Evolutionary conservation across 2,797 vertebrate genomes (phyloP), one percentile per base, ranked within the genome.

Genomic region (Sebastes baramenuke): DNA sequence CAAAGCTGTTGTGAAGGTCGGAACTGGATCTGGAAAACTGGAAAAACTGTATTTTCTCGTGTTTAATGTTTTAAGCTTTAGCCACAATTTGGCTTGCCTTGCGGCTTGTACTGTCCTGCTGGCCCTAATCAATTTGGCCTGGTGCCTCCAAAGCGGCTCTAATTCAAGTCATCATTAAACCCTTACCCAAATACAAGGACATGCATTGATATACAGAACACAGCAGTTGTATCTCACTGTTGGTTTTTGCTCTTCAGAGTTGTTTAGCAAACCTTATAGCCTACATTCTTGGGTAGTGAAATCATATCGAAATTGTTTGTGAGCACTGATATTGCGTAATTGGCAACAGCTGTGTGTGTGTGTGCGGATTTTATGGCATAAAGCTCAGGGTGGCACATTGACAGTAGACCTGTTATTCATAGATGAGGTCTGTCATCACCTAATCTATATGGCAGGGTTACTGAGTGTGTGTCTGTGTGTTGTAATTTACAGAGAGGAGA

Each of bases 151-250:
- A 67, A 67, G 25, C 79, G 25, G 59, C 56, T 81, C 67, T 81
- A 87, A 90, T 78, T 90, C 32, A 24, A 86, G 86, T 88, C 80
- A 72, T 16, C 55, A 24, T 62, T 62, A 67, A 86, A 68, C 61
- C 52, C 75, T 81, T 80, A 80, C 66, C 54, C 36, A 69, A 72
- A 68, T 22, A 61, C 65, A 49, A 54, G 72, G 67, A 36, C 16
- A 25, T 38, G 22, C 52, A 38, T 0, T 58, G 12, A 38, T 12
- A 25, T 1, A 68, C 55, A 59, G 24, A 6, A 36, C 59, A 58
- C 25, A 10, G 16, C 64, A 52, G 29, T 56, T 22, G 32, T 8
- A 4, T 34, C 11, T 72, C 58, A 7, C 3, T 32, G 49, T 30
- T 16, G 29, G 3, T 6, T 52, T 24, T 24, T 61, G n/a, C 22